Conservation (phyloP, 2,888 invertebrate genomes). For the Eugnorisma glareosa region DNA sequence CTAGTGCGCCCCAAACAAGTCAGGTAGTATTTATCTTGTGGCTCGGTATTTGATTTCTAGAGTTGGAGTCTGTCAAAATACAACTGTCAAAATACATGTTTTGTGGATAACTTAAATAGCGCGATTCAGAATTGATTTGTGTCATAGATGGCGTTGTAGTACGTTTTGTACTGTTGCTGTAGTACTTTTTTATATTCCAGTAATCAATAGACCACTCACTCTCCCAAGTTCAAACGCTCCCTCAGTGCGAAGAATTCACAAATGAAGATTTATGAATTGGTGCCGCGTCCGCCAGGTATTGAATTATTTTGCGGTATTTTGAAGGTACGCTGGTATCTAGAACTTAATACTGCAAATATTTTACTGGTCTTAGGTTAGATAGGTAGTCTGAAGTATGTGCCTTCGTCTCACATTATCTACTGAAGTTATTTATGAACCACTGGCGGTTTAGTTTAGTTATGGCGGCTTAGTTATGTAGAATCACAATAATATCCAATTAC, state of each 20-base stretch:
- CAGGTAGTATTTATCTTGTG: no score
- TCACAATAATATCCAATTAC: constrained; percentile 13
- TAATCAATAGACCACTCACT: not conserved
- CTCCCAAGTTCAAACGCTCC: constrained; percentile 17
- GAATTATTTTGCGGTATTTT: constrained; percentile 60
- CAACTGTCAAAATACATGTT: no score
- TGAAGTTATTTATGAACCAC: not conserved
- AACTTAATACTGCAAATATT: constrained; percentile 35
- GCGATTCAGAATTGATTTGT: no score
- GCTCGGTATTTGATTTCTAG: no score
- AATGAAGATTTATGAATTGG: constrained; percentile 55
- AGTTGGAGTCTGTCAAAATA: no score
- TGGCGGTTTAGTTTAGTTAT: not conserved
- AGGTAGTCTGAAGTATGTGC: constrained; percentile 8
- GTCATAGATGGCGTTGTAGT: no score
- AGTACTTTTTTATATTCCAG: not conserved
- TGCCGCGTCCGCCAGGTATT: constrained; percentile 47
- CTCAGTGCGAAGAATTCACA: constrained; percentile 25
- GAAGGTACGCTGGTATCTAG: constrained; percentile 22
- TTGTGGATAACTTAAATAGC: no score
- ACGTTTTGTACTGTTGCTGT: no score
- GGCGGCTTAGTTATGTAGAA: not conserved
- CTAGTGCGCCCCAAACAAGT: not conserved
- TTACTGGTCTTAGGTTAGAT: not conserved
- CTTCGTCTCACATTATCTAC: not conserved